These are phyloP conservation scores for Cremastobaeus sp. DNA, from an alignment of 2,888 invertebrate genomes.

Conservation along the genomic window DNA sequence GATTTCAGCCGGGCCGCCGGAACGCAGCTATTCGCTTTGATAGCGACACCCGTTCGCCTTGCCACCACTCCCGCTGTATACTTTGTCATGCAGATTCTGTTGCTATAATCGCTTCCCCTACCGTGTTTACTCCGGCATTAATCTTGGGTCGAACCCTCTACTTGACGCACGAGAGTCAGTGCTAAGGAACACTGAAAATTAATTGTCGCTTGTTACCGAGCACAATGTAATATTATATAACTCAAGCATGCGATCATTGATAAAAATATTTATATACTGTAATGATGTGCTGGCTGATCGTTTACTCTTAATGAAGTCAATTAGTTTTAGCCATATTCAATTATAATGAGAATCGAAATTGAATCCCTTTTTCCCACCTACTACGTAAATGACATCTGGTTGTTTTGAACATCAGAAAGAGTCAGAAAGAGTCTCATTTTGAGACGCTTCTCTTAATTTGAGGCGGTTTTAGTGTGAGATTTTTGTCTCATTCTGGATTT, in stretches of 20 bases:
- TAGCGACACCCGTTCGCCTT: constrained; percentile 37
- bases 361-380: too few relatives aligned
- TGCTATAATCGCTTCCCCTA: constrained; percentile 51
- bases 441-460: too few relatives aligned
- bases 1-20: constrained; percentile 34
- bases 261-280: constrained; percentile 25
- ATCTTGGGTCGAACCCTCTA: constrained; percentile 55
- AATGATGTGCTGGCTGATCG: constrained; percentile 22
- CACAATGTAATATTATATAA: constrained; percentile 45
- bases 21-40: constrained; percentile 46
- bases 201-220: constrained; percentile 48
- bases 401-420: too few relatives aligned
- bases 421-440: too few relatives aligned
- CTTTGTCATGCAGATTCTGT: constrained; percentile 59
- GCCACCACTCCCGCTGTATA: constrained; percentile 17
- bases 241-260: constrained; percentile 15
- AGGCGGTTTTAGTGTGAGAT: too few relatives aligned
- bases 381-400: too few relatives aligned
- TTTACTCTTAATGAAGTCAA: too few relatives aligned
- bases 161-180: constrained; percentile 43
- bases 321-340: neutral
- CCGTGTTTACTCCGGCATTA: constrained; percentile 44
- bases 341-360: too few relatives aligned
- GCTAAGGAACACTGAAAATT: constrained; percentile 52
- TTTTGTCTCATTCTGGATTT: too few relatives aligned